Percentiles rank a stretch among this genome's conserved stretches.
phyloP scores from a whole-genome alignment of 2,113 vertebrate genomes.

The Apeltes quadracus region DNA sequence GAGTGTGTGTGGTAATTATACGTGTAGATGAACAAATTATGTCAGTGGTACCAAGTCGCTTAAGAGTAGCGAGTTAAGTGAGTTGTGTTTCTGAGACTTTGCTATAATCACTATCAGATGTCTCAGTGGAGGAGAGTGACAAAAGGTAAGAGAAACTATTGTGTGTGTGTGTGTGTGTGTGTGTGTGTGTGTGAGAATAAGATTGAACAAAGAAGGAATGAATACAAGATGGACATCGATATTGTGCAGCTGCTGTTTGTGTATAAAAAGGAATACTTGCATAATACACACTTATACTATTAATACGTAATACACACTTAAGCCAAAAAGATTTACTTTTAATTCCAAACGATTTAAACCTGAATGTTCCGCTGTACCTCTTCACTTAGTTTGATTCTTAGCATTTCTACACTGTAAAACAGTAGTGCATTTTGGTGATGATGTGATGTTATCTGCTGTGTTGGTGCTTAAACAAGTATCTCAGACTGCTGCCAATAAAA shows the following conservation, averaged over 20 bases:
- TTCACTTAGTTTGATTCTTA: not conserved
- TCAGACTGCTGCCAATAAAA: not conserved
- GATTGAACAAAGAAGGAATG: conserved; percentile 7
- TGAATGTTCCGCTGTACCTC: not conserved
- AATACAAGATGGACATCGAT: not conserved
- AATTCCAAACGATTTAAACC: not conserved
- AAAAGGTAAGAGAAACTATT: not conserved
- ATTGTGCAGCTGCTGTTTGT: conserved; percentile 3
- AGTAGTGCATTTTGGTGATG: not conserved
- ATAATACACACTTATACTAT: too few species aligned
- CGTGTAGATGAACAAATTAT: conserved; percentile 64
- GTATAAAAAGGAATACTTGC: conserved; percentile 5
- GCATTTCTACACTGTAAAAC: not conserved
- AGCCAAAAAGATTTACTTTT: not conserved
- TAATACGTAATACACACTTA: too few species aligned
- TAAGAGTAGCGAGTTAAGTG: conserved; percentile 64
- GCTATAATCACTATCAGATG: conserved; percentile 86
- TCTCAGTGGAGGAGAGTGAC: conserved; percentile 61
- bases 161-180: not conserved
- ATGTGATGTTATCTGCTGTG: not conserved
- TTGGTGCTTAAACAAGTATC: not conserved
- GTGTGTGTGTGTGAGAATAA: conserved; percentile 13
- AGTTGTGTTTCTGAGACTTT: conserved; percentile 52
- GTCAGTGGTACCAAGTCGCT: conserved; percentile 53
- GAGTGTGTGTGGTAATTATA: conserved; percentile 36